Evolutionary conservation across 1,140 invertebrate species (phyloP), one percentile per base, ranked within the genome.

Genomic region (Leptinotarsa lineolata): DNA sequence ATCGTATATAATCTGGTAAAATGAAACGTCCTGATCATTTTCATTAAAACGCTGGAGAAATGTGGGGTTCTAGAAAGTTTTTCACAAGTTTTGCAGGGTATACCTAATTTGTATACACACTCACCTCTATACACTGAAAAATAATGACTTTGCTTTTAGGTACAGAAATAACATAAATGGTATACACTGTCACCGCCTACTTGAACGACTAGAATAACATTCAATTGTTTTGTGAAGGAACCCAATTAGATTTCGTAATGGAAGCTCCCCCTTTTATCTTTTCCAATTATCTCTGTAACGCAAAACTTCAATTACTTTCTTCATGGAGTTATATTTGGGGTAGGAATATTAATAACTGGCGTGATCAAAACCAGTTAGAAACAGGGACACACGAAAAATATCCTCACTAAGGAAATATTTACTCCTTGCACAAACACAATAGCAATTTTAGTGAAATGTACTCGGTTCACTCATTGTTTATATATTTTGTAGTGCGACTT

Each of bases 261-360:
- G 3, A 54, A 18, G 13, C 48, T 54, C 48, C n/a, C 48, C 11
- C 15, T 54, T 18, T 54, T 54, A 54, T 54, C 48, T 54, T 54
- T 18, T 3, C 6, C n/a, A 54, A 54, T 54, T 54, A 16, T 54
- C 48, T 54, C 48, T 18, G n/a, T 54, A 54, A 54, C 48, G 48
- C 48, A 54, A 54, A n/a, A 54, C 48, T 54, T 18, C 48, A 54
- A 54, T n/a, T 54, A 54, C 48, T 54, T 44, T n/a, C 30, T 21
- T 21, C 4, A 46, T 21, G 11, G 46, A 18, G 16, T 21, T 22
- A 68, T 22, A 6, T 68, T 45, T 39, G 46, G 46, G 67, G 45
- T 65, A 8, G 63, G 21, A 24, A 65, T 30, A 65, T 21, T 61
- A 60, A 60, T 60, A 60, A 60, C 21, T 60, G 21, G 59, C 59